phyloP scores from a whole-genome alignment of 2,797 vertebrate species.

The Cryptoprocta ferox region DNA sequence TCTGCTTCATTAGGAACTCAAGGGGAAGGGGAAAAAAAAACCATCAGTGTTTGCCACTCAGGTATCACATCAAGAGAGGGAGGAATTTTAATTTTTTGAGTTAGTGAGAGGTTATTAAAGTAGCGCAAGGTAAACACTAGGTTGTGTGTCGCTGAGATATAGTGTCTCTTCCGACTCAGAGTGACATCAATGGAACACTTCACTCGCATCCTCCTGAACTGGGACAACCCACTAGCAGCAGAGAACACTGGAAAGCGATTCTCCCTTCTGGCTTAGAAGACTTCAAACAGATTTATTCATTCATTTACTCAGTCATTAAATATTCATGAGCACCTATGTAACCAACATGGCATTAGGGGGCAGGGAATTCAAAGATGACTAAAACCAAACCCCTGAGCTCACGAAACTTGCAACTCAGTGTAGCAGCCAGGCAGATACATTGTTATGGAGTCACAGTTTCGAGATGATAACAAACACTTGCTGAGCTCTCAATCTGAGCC shows the following conservation, averaged over 20 bases:
- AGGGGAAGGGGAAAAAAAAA: conserved; percentile 41
- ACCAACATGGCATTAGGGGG: neutral
- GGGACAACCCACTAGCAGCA: neutral
- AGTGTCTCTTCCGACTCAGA: conserved; percentile 33
- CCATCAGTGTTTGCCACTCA: conserved; percentile 54
- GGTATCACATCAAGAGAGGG: conserved; percentile 73
- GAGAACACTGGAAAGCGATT: neutral
- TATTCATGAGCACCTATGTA: conserved; percentile 61
- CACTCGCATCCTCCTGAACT: neutral
- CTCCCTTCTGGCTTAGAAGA: conserved; percentile 22
- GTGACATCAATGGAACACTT: conserved; percentile 22
- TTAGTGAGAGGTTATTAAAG: conserved; percentile 67
- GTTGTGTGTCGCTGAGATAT: conserved; percentile 22
- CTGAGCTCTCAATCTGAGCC: neutral
- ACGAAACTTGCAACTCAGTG: conserved; percentile 51
- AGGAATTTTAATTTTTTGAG: conserved; percentile 78
- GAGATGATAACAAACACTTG: neutral
- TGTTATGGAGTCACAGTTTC: neutral
- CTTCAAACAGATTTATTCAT: conserved; percentile 66
- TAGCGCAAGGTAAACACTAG: conserved; percentile 22
- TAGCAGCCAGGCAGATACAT: neutral
- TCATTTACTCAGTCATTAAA: conserved; percentile 62
- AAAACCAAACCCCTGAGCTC: conserved; percentile 67
- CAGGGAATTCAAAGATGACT: conserved; percentile 77
- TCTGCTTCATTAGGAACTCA: conserved; percentile 71